Conservation (phyloP, 64 coral and sea anemone species). For the Porites lutea region DNA sequence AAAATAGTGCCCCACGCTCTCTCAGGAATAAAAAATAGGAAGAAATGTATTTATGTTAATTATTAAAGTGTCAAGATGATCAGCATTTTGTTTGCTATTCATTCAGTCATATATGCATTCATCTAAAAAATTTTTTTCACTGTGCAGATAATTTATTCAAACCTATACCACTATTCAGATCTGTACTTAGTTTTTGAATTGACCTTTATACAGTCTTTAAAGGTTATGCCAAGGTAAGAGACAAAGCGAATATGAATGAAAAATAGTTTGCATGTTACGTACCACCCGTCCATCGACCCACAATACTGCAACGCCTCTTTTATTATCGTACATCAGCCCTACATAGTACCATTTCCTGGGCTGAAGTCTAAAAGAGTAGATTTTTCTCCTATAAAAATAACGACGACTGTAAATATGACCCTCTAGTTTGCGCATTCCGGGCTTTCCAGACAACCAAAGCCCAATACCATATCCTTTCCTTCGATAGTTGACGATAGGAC, state of each 20-base stretch:
- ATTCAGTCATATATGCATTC: too few species aligned
- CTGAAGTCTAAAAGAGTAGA: neutral
- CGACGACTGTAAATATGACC: slow-evolving; percentile 43
- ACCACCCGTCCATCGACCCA: slow-evolving; percentile 57
- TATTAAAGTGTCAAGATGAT: too few species aligned
- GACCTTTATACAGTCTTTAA: too few species aligned
- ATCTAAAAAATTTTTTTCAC: too few species aligned
- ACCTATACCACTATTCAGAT: too few species aligned
- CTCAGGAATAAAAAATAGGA: too few species aligned
- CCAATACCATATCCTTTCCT: slow-evolving; percentile 46
- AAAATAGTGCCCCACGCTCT: too few species aligned
- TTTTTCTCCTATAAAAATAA: slow-evolving; percentile 26
- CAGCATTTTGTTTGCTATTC: too few species aligned
- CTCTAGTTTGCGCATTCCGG: neutral
- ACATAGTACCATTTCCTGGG: slow-evolving; percentile 42
- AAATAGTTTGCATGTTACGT: neutral
- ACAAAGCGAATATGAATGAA: neutral
- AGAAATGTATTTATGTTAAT: too few species aligned
- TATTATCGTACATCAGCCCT: slow-evolving; percentile 56
- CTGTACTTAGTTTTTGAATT: too few species aligned
- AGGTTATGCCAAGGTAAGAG: too few species aligned
- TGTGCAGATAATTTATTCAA: too few species aligned
- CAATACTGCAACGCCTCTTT: slow-evolving; percentile 3
- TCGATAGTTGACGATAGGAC: slow-evolving; percentile 71
- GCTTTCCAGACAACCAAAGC: slow-evolving; percentile 1